A percentile compares a stretch with the other conserved stretches of the same genome.
phyloP scores from a whole-genome alignment of 2,113 vertebrate genomes.

The Sinocyclocheilus anophthalmus region DNA sequence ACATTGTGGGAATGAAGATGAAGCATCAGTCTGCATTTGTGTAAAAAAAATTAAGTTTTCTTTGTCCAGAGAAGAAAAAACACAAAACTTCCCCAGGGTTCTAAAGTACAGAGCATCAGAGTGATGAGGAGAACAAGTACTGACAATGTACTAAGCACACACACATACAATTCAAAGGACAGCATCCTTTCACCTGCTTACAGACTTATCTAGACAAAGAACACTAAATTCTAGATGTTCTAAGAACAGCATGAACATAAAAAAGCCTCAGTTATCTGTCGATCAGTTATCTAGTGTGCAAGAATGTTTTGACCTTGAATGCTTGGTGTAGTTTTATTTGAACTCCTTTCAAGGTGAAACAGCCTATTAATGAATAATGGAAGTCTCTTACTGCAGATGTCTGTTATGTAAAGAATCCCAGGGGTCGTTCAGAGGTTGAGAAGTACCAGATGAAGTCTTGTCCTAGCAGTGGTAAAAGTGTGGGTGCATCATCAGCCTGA shows the following conservation, averaged over 20 bases:
- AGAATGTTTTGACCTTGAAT: constrained; percentile 7
- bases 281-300: neutral
- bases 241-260: neutral
- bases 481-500: neutral
- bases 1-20: constrained; percentile 41
- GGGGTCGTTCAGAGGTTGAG: constrained; percentile 50
- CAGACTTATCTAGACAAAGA: neutral
- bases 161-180: neutral
- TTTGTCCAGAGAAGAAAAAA: constrained; percentile 48
- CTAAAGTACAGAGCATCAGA: constrained; percentile 58
- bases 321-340: neutral
- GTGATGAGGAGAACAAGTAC: neutral
- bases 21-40: constrained; percentile 56
- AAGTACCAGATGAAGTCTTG: constrained; percentile 15
- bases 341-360: constrained; percentile 15
- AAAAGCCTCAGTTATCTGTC: neutral
- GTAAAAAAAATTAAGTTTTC: neutral
- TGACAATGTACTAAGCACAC: neutral
- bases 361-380: constrained; percentile 63
- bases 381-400: constrained; percentile 50
- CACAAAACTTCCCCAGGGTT: constrained; percentile 52
- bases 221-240: neutral
- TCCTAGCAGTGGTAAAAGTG: neutral
- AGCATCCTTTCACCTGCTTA: constrained; percentile 37
- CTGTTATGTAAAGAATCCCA: constrained; percentile 37